Base-by-base conservation (phyloP, 2,888 invertebrate species). In the Enoplolaimus lenunculus region DNA sequence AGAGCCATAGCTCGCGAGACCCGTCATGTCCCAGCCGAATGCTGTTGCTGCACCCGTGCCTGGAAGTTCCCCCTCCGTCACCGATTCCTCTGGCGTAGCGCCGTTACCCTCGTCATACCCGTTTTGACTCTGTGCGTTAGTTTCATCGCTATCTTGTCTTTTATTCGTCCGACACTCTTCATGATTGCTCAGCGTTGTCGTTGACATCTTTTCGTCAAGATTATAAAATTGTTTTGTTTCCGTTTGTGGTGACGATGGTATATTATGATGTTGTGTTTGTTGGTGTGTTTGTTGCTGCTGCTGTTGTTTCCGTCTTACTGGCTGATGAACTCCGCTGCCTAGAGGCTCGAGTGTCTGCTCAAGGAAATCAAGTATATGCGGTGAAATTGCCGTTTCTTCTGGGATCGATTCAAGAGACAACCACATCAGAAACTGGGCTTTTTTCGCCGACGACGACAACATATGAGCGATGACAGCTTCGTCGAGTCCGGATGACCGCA, bases 291-390 rank as follows among this genome's bases (percentile, higher is more conserved):
- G 69, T 64, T 7, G n/a, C 68, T 33, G 35, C 3, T 34, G 34
- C 30, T 70, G 13, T 34, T 13, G 1, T n/a, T n/a, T 16, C 2
- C 74, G 68, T 72, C 71, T 16, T 72, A 71, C 7, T 75, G 72
- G 1, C 75, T 74, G 34, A 74, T 73, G 57, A 28, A 21, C 1
- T 26, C 33, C 65, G 34, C 60, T 45, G 1, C 94, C 93, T 78
- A 97, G 90, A 0, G 95, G 94, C 78, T 97, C 95, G 57, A 97
- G 82, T 0, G 94, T 93, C 83, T 95, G 95, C 80, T 98, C 97
- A 74, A 98, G 82, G 82, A 97, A 98, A 62, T 80, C 78, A 70
- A 98, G 85, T 76, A 98, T 90, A 78, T 93, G 93, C 0, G 98
- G 97, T 75, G 92, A 93, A 79, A 98, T 92, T 75, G 95, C 89